Percentiles rank a stretch among this genome's conserved stretches.
Conservation (phyloP, 2,797 vertebrate species). For the Mustela erminea region DNA sequence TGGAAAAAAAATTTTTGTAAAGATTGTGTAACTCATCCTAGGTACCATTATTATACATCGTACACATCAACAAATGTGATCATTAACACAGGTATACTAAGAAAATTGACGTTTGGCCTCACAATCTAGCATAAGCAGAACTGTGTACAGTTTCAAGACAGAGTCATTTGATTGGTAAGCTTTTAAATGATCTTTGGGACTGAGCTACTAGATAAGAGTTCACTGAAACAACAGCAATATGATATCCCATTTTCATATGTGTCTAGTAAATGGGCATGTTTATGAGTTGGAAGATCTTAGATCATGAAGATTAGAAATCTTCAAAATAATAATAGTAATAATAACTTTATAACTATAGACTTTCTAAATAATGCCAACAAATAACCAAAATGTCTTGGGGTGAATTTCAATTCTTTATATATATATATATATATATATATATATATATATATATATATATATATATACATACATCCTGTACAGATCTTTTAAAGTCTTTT, state of each 20-base stretch:
- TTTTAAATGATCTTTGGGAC: conserved; percentile 1
- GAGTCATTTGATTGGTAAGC: not conserved
- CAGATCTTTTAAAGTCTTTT: not conserved
- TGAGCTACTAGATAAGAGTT: not conserved
- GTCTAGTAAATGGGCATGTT: not conserved
- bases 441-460: too few species aligned
- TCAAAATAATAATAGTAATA: conserved; percentile 10
- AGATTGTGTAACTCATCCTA: not conserved
- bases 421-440: too few species aligned
- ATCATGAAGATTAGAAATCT: not conserved
- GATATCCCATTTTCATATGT: not conserved
- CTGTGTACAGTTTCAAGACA: not conserved
- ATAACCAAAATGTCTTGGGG: not conserved
- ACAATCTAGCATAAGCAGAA: conserved; percentile 4
- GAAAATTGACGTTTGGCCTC: conserved; percentile 46
- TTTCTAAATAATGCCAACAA: not conserved
- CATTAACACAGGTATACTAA: not conserved
- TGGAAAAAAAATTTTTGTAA: not conserved
- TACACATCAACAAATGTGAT: not conserved
- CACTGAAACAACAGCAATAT: not conserved
- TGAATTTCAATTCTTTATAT: not conserved
- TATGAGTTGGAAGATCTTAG: not conserved
- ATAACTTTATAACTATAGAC: conserved; percentile 11
- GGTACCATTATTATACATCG: not conserved
- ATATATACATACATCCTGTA: not conserved